These are phyloP conservation scores for Odontophorus gujanensis DNA, from an alignment of 2,113 vertebrate genomes.

Conservation along the genomic window DNA sequence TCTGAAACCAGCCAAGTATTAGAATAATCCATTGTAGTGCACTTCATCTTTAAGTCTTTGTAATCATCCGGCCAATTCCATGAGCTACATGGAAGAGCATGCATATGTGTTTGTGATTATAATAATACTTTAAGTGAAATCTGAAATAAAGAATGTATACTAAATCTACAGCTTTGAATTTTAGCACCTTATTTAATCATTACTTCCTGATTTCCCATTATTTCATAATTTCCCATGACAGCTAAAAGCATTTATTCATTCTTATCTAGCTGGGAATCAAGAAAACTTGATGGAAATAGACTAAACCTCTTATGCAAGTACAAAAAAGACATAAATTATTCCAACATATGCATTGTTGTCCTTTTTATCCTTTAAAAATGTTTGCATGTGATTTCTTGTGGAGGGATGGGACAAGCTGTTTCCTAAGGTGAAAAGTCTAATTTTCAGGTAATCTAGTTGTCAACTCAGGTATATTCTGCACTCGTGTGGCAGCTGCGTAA, in stretches of 20 bases:
- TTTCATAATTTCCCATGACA: neutral
- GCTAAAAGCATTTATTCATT: neutral
- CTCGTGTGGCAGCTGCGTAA: neutral
- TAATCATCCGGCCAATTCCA: conserved; percentile 56
- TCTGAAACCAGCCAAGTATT: conserved; percentile 66
- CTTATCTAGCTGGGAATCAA: neutral
- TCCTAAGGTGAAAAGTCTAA: neutral
- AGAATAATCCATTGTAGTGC: conserved; percentile 46
- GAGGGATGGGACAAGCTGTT: neutral
- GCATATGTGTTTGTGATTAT: neutral
- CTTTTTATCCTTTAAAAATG: neutral
- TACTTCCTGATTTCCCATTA: neutral
- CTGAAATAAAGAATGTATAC: neutral
- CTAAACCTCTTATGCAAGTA: neutral
- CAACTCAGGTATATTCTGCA: neutral
- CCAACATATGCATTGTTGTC: neutral
- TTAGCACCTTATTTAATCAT: neutral
- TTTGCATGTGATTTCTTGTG: neutral
- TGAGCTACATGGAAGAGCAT: neutral
- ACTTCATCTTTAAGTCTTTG: conserved; percentile 49
- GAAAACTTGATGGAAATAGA: conserved; percentile 3
- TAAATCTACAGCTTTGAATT: neutral
- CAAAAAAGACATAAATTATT: neutral
- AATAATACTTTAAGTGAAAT: conserved; percentile 34
- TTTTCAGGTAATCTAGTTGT: neutral